These are phyloP conservation scores for Rhopalosiphum maidis DNA, from an alignment of 1,140 invertebrate genomes.

Conservation along the genomic window DNA sequence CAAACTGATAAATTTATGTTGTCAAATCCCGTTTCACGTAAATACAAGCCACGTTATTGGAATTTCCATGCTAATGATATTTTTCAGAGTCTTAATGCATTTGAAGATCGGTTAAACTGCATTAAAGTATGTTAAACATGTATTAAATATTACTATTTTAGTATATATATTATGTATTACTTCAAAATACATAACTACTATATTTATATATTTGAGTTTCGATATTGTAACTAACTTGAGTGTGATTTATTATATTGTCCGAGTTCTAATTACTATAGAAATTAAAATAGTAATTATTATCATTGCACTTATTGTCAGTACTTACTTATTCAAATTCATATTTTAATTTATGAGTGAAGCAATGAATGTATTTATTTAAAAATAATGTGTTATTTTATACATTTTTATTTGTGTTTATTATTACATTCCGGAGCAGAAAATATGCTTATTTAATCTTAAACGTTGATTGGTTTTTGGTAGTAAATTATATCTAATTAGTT, in stretches of 20 bases:
- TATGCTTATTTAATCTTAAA: no score
- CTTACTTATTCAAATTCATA: background rate
- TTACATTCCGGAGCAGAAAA: no score
- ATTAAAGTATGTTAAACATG: slow-evolving; percentile 64
- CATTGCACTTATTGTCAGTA: background rate
- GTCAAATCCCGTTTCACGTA: slow-evolving; percentile 58
- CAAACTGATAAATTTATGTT: background rate
- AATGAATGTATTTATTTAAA: background rate
- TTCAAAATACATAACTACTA: no score
- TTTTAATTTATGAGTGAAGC: background rate
- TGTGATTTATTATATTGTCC: no score
- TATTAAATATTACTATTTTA: background rate
- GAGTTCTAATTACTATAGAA: no score
- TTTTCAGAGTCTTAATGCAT: slow-evolving; percentile 74
- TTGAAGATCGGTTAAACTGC: slow-evolving; percentile 69
- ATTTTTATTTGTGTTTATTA: no score
- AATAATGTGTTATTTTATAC: background rate
- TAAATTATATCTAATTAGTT: no score
- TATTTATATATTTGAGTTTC: background rate
- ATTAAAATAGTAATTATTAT: background rate
- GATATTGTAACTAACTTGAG: background rate
- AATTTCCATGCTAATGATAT: slow-evolving; percentile 76
- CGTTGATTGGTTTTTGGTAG: no score
- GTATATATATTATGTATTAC: no score
- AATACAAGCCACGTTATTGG: slow-evolving; percentile 69